phyloP scores from a whole-genome alignment of 2,888 invertebrate genomes.

The Apotomis turbidana region DNA sequence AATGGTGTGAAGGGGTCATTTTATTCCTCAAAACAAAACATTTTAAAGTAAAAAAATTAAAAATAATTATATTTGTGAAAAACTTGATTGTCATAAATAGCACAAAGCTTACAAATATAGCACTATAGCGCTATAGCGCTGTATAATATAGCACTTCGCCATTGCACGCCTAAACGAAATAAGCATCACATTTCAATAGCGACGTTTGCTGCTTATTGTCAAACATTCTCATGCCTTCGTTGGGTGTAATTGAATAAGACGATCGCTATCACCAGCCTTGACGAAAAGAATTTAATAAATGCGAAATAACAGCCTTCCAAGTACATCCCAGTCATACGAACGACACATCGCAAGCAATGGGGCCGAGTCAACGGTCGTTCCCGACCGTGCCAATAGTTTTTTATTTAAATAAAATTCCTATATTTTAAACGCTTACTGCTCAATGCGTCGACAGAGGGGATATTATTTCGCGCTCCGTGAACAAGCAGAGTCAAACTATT shows the following conservation, averaged over 20 bases:
- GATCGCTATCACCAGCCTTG: constrained; percentile 73
- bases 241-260: constrained; percentile 78
- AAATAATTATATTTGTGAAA: no score
- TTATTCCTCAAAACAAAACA: no score
- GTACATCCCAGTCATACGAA: constrained; percentile 58
- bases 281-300: constrained; percentile 81
- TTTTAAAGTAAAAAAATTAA: no score
- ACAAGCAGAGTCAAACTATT: constrained; percentile 44
- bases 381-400: constrained; percentile 60
- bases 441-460: constrained; percentile 58
- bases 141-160: not conserved
- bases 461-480: constrained; percentile 57
- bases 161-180: constrained; percentile 60
- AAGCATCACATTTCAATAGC: constrained; percentile 70
- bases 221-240: constrained; percentile 74
- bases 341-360: constrained; percentile 47
- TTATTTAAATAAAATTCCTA: constrained; percentile 72
- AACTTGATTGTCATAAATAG: no score
- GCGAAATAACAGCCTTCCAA: constrained; percentile 61
- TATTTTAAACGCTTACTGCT: constrained; percentile 64
- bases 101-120: no score
- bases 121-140: no score
- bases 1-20: no score
- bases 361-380: constrained; percentile 43
- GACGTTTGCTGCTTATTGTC: constrained; percentile 70